phyloP scores from a whole-genome alignment of 2,888 invertebrate species.

The Buathra laborator region DNA sequence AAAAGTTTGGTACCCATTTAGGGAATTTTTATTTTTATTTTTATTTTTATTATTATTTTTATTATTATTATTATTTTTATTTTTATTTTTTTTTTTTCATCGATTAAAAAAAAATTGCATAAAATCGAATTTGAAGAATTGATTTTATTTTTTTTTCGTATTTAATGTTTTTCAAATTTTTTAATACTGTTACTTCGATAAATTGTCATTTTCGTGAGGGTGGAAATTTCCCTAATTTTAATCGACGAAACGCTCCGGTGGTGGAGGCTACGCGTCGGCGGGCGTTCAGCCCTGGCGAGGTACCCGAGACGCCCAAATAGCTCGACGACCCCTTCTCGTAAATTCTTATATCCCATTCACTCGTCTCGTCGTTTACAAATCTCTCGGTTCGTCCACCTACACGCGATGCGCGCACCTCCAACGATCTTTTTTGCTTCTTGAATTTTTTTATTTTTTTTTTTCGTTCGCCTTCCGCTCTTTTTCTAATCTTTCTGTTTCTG shows the following conservation, averaged over 20 bases:
- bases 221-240: slow-evolving; percentile 67
- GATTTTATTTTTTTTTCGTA: slow-evolving; percentile 16
- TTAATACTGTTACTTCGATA: too few species aligned
- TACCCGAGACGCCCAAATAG: slow-evolving; percentile 38
- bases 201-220: background rate
- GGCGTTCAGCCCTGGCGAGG: background rate
- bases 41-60: too few species aligned
- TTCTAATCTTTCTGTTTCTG: slow-evolving; percentile 56
- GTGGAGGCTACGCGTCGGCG: slow-evolving; percentile 20
- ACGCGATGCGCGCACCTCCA: slow-evolving; percentile 49
- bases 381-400: slow-evolving; percentile 65
- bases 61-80: too few species aligned
- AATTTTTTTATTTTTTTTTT: background rate
- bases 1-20: too few species aligned
- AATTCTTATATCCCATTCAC: slow-evolving; percentile 77
- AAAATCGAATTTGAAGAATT: background rate
- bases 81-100: too few species aligned
- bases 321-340: slow-evolving; percentile 70
- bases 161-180: too few species aligned
- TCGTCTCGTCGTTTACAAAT: slow-evolving; percentile 72
- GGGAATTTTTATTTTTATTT: too few species aligned
- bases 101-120: too few species aligned
- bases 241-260: background rate
- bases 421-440: slow-evolving; percentile 2
- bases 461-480: slow-evolving; percentile 66